phyloP scores from a whole-genome alignment of 1,140 invertebrate species.

The Hycleus phaleratus region DNA sequence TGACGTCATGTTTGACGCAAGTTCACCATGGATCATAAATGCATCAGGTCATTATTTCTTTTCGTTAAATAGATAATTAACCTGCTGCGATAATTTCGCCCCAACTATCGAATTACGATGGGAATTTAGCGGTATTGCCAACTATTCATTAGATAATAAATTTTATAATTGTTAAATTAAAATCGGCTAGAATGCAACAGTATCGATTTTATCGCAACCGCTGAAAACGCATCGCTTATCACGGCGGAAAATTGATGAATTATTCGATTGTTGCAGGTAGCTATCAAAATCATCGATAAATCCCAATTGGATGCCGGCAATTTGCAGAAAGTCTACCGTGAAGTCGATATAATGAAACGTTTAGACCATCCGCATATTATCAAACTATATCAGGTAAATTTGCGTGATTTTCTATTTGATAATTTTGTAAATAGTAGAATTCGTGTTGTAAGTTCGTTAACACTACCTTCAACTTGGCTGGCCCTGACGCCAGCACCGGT shows the following conservation, averaged over 20 bases:
- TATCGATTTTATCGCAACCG: no score
- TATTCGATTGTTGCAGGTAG: slow-evolving; percentile 67
- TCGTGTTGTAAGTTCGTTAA: slow-evolving; percentile 28
- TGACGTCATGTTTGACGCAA: no score
- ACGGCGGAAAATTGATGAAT: not conserved
- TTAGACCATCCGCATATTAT: slow-evolving; percentile 96
- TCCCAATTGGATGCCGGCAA: slow-evolving; percentile 93
- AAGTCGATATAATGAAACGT: slow-evolving; percentile 97
- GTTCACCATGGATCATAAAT: no score
- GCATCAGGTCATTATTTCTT: no score
- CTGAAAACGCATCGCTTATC: no score
- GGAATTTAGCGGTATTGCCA: no score
- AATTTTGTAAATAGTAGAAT: not conserved
- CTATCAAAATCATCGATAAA: slow-evolving; percentile 97
- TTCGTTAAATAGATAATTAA: no score
- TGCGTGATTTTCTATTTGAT: not conserved
- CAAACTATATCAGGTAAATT: slow-evolving; percentile 88
- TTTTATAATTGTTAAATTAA: no score
- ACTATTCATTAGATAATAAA: no score
- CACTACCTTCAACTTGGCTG: slow-evolving; percentile 39
- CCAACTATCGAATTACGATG: no score
- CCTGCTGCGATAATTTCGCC: no score
- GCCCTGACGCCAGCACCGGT: slow-evolving; percentile 28
- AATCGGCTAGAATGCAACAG: no score
- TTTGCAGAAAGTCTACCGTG: slow-evolving; percentile 94